Evolutionary conservation across 1,140 invertebrate species (phyloP).

Genomic region (Drosophila lacteicornis): DNA sequence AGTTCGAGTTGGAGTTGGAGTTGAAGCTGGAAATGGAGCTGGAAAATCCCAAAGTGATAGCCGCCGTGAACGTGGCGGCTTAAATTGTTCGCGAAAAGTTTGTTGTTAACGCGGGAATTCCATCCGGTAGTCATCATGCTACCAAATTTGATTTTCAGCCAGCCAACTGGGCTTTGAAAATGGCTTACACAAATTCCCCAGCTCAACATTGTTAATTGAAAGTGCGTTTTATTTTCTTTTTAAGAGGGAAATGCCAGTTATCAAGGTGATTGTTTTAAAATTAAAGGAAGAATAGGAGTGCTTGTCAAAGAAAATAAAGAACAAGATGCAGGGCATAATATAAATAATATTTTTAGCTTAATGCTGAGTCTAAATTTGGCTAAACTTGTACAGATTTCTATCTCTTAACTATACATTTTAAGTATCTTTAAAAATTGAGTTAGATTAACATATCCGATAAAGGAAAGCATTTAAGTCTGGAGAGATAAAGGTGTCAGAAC

Average conservation of each 20-base stretch:
- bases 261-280: not conserved
- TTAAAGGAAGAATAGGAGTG: too few relatives aligned
- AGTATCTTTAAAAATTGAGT: too few relatives aligned
- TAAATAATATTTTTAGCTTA: too few relatives aligned
- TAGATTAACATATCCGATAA: too few relatives aligned
- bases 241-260: not conserved
- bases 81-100: conserved; percentile 35
- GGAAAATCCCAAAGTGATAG: conserved; percentile 26
- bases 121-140: not conserved
- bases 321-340: too few relatives aligned
- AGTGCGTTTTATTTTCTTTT: not conserved
- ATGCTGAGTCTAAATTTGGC: too few relatives aligned
- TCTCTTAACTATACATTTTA: too few relatives aligned
- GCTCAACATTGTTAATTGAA: conserved; percentile 6
- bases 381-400: too few relatives aligned
- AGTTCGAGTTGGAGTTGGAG: not conserved
- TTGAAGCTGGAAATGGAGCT: not conserved
- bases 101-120: conserved; percentile 13
- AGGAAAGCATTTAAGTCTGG: too few relatives aligned
- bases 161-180: not conserved
- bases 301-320: too few relatives aligned
- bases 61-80: conserved; percentile 28
- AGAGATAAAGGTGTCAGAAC: too few relatives aligned
- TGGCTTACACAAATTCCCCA: not conserved
- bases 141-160: conserved; percentile 22